These are phyloP conservation scores for Trichoplax adhaerens DNA, from an alignment of 37 sponge, comb jelly and placozoan species.

Conservation along the genomic window DNA sequence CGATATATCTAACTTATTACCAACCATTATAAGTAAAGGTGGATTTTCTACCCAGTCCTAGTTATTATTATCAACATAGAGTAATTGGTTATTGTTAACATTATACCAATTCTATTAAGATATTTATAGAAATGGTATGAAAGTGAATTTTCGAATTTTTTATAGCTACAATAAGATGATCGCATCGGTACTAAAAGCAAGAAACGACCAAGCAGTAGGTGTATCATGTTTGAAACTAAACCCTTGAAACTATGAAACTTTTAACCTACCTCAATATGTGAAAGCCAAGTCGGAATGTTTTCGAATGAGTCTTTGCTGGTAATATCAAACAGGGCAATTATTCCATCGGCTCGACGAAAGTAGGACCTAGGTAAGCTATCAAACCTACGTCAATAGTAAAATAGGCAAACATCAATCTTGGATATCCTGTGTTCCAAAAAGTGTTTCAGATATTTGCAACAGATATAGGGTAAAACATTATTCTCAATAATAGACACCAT, in stretches of 20 bases:
- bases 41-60: slow-evolving; percentile 30
- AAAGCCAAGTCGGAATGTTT: slow-evolving; percentile 57
- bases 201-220: no score
- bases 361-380: slow-evolving; percentile 25
- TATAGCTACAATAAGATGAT: no score
- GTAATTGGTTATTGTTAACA: no score
- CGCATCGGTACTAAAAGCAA: no score
- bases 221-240: no score
- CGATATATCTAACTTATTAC: slow-evolving; percentile 40
- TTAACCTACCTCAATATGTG: slow-evolving; percentile 35
- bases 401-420: slow-evolving; percentile 2
- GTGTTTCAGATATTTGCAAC: neutral
- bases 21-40: slow-evolving; percentile 30
- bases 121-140: no score
- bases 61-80: neutral
- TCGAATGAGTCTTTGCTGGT: slow-evolving; percentile 55
- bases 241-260: no score
- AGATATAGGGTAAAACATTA: neutral
- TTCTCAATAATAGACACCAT: neutral
- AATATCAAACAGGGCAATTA: slow-evolving; percentile 62
- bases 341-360: slow-evolving; percentile 53
- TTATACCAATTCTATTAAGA: no score
- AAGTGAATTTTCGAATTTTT: no score
- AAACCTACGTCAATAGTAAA: slow-evolving; percentile 9
- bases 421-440: neutral